These are phyloP conservation scores for Hoplostethus atlanticus DNA, from an alignment of 2,797 vertebrate species.

Conservation along the genomic window DNA sequence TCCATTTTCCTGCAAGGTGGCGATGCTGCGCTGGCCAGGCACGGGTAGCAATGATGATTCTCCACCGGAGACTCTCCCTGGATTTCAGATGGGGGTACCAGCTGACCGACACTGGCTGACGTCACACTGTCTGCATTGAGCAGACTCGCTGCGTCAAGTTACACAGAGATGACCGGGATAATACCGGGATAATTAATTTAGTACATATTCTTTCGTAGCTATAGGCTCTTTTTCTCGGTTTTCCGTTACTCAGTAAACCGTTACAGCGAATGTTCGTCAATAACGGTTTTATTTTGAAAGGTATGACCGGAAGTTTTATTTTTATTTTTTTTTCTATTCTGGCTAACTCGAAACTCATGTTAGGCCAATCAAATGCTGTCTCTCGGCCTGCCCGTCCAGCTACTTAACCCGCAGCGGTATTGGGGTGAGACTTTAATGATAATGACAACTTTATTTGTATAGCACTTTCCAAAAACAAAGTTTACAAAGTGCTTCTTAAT, in stretches of 20 bases:
- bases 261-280: no score
- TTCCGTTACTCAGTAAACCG: no score
- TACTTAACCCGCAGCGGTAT: constrained; percentile 1
- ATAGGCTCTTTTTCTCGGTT: no score
- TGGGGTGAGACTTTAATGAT: constrained; percentile 17
- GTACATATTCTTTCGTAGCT: no score
- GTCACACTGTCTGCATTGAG: constrained; percentile 81
- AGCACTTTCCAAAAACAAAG: constrained; percentile 36
- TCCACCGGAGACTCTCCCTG: constrained; percentile 79
- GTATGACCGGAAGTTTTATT: constrained; percentile 35
- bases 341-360: not conserved
- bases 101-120: constrained; percentile 81
- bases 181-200: constrained; percentile 15
- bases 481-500: not conserved
- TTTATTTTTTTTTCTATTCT: not conserved
- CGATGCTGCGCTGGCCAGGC: constrained; percentile 57
- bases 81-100: constrained; percentile 76
- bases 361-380: no score
- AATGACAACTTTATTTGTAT: not conserved
- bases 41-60: constrained; percentile 76
- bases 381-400: no score
- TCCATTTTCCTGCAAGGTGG: constrained; percentile 57
- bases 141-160: constrained; percentile 48
- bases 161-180: not conserved
- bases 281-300: constrained; percentile 55